Evolutionary conservation across 2,888 invertebrate species (phyloP), one percentile per base, ranked within the genome.

Genomic region (Exephanes ischioxanthus): DNA sequence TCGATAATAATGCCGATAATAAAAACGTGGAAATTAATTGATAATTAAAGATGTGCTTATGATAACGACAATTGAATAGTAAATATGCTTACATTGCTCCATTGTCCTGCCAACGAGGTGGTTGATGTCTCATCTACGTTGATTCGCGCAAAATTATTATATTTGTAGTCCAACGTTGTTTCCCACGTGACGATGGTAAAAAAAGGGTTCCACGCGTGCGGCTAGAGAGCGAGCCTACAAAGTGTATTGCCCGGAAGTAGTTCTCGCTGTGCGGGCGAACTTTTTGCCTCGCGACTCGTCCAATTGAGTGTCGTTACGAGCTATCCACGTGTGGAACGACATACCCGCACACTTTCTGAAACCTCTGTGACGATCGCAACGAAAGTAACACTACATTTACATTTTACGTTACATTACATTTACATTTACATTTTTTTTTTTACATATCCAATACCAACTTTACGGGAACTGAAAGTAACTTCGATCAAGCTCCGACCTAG

Each of bases 221-320:
- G 33, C 19, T 45, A 22, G 41, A 41, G 41, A 37, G 66, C n/a
- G 66, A 76, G 30, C 26, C n/a, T 33, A 19, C 68, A 33, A 68
- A 58, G 66, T 75, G 51, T 14, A 58, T 70, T 70, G 61, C 63
- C 84, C 84, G 84, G 84, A 85, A 85, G 78, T 85, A 16, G 30
- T 71, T 76, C 68, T 30, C 76, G 51, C 22, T 79, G 83, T 83
- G 83, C 78, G 66, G 66, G 51, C 83, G 19, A 73, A 79, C 45
- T 73, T 81, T 81, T 80, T 75, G 63, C 72, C 68, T 70, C 14
- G 22, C 71, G 63, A 51, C 68, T 84, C 84, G 67, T 78, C 68
- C 73, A 78, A 81, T 81, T 81, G 73, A 85, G 77, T 67, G 79
- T 83, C 76, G 77, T 84, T 80, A 73, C 80, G 80, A 33, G 71